Evolutionary conservation across 2,113 vertebrate species (phyloP).

Genomic region (Carassius carassius): DNA sequence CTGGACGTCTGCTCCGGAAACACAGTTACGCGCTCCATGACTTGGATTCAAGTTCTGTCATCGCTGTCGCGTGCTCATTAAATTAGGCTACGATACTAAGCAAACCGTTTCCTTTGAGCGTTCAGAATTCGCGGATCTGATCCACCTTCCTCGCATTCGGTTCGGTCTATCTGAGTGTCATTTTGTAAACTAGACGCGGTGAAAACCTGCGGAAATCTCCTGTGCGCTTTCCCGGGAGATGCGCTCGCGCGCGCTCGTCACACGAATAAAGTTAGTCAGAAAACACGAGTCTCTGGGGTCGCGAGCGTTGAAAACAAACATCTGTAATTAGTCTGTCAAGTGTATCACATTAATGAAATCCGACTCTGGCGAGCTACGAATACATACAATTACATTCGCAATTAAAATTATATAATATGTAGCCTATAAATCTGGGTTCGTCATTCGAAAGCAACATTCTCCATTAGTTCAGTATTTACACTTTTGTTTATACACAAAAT

Average conservation of each 20-base stretch:
- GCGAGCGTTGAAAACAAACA: constrained; percentile 11
- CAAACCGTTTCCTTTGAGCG: not conserved
- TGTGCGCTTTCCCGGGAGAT: constrained; percentile 28
- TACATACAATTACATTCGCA: not conserved
- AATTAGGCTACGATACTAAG: not conserved
- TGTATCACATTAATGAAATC: constrained; percentile 51
- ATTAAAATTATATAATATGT: not conserved
- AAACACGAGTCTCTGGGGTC: constrained; percentile 49
- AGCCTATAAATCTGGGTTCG: no score
- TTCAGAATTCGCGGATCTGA: not conserved
- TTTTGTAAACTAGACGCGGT: not conserved
- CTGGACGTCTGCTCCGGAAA: not conserved
- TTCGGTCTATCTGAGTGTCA: not conserved
- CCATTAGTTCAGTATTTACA: no score
- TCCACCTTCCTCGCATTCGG: not conserved
- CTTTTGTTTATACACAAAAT: no score
- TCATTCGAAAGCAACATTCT: no score
- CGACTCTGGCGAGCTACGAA: not conserved
- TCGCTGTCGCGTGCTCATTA: not conserved
- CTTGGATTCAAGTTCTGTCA: not conserved
- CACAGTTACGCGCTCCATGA: constrained; percentile 1
- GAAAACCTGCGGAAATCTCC: not conserved
- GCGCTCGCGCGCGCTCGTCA: constrained; percentile 62
- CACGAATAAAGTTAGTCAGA: constrained; percentile 70
- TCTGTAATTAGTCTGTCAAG: constrained; percentile 57